Percentiles rank a stretch among this genome's conserved stretches.
phyloP scores from a whole-genome alignment of 2,113 vertebrate genomes.

The Tetrax tetrax region DNA sequence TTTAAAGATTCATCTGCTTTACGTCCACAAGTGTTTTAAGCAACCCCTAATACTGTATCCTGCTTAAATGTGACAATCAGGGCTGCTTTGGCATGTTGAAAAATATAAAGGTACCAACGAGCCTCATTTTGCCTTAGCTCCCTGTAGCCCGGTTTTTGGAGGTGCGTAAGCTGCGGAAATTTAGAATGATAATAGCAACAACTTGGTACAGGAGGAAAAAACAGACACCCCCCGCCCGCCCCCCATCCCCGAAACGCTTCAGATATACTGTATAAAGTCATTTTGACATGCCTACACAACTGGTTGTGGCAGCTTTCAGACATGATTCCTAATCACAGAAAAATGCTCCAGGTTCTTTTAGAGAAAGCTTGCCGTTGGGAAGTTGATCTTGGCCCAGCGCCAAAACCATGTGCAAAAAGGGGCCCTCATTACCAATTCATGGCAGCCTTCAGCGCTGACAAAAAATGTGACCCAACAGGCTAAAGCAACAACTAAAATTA shows the following conservation, averaged over 20 bases:
- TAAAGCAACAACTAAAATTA: constrained; percentile 83
- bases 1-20: constrained; percentile 74
- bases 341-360: constrained; percentile 83
- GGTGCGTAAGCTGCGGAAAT: constrained; percentile 39
- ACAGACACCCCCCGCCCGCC: not conserved
- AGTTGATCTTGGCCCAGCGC: constrained; percentile 86
- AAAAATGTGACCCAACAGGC: constrained; percentile 88
- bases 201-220: constrained; percentile 53
- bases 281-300: constrained; percentile 80
- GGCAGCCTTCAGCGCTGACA: constrained; percentile 82
- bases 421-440: constrained; percentile 86
- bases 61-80: constrained; percentile 56
- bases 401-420: constrained; percentile 84
- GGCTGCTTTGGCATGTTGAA: constrained; percentile 63
- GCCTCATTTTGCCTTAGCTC: constrained; percentile 43
- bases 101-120: constrained; percentile 52
- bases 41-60: constrained; percentile 39
- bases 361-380: constrained; percentile 81
- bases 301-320: constrained; percentile 80
- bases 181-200: constrained; percentile 65
- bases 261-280: constrained; percentile 80
- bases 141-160: constrained; percentile 48
- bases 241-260: constrained; percentile 11
- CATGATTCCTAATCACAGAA: constrained; percentile 76
- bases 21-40: constrained; percentile 63